Conservation (phyloP, 2,888 invertebrate genomes). For the Eristalis pertinax region DNA sequence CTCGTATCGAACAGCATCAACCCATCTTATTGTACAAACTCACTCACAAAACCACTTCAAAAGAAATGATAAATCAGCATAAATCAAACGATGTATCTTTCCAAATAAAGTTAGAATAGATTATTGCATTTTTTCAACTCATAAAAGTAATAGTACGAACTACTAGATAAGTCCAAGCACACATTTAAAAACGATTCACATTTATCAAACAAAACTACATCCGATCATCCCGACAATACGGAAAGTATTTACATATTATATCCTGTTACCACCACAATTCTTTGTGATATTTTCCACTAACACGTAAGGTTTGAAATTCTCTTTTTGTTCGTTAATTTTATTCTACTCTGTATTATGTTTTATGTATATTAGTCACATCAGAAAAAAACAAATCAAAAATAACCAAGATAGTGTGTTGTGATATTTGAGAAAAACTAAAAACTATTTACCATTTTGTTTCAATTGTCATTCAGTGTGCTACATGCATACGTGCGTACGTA, state of each 20-base stretch:
- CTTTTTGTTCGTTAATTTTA: neutral
- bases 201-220: neutral
- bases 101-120: no score
- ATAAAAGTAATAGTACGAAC: neutral
- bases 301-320: slow-evolving; percentile 6
- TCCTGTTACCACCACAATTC: slow-evolving; percentile 61
- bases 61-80: no score
- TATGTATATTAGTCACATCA: neutral
- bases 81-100: no score
- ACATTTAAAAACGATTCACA: neutral
- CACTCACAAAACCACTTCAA: no score
- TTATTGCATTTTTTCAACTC: no score
- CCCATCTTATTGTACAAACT: no score
- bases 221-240: slow-evolving; percentile 27
- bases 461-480: slow-evolving; percentile 11
- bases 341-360: neutral
- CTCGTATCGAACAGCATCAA: no score
- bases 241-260: neutral
- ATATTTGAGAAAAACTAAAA: slow-evolving; percentile 17
- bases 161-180: neutral
- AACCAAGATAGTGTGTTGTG: slow-evolving; percentile 40
- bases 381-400: neutral
- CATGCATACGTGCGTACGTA: neutral
- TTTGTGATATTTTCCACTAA: slow-evolving; percentile 63
- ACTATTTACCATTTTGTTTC: slow-evolving; percentile 21